A percentile compares a stretch with the other conserved stretches of the same genome.
phyloP scores from a whole-genome alignment of 1,140 invertebrate species.

The Ganaspis sp. region DNA sequence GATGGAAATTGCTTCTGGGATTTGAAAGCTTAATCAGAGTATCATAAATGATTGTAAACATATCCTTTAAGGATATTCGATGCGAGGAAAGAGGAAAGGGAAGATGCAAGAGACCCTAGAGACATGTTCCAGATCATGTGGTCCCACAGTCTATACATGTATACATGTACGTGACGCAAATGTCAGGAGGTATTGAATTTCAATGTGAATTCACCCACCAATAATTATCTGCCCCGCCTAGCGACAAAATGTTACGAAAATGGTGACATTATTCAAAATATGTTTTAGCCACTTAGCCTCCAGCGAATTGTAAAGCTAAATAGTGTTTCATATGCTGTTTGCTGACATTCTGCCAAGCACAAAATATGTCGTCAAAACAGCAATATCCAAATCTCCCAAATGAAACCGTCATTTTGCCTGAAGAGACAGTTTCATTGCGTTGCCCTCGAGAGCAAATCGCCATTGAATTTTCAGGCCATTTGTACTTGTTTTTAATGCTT shows the following conservation, averaged over 20 bases:
- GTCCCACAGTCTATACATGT: neutral
- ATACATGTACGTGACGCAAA: constrained; percentile 1
- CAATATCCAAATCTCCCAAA: neutral
- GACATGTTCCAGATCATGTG: constrained; percentile 23
- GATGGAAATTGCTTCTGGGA: constrained; percentile 1
- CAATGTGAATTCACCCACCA: constrained; percentile 16
- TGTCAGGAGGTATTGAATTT: constrained; percentile 11
- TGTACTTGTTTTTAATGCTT: too few species aligned
- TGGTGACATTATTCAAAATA: neutral
- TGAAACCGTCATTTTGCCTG: neutral
- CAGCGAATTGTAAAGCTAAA: constrained; percentile 11
- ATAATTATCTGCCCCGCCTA: constrained; percentile 1
- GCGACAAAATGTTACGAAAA: constrained; percentile 11
- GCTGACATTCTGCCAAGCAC: neutral
- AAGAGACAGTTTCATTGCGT: neutral
- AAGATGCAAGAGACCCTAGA: constrained; percentile 1
- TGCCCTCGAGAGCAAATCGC: too few species aligned
- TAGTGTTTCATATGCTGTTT: neutral
- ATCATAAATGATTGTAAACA: constrained; percentile 18
- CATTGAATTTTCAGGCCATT: too few species aligned
- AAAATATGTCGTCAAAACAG: constrained; percentile 19
- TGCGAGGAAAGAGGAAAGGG: neutral
- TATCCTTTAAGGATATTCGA: constrained; percentile 42
- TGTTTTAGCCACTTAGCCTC: neutral
- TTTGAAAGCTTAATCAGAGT: constrained; percentile 20